Percentiles rank a stretch among this genome's conserved stretches.
phyloP scores from a whole-genome alignment of 2,113 vertebrate genomes.

The Ctenodactylus gundi region DNA sequence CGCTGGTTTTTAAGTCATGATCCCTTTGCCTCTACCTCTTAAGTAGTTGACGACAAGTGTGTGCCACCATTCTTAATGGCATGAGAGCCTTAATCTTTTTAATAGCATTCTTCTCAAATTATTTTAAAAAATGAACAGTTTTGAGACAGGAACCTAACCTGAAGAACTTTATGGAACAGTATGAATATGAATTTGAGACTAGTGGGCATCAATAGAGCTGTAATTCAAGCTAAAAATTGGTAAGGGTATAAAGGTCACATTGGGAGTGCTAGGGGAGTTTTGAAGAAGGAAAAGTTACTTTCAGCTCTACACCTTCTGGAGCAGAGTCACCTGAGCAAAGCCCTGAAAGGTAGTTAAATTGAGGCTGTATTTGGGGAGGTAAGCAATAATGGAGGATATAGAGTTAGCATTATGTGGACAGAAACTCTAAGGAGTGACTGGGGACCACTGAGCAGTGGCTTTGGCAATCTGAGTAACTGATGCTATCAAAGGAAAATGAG shows the following conservation, averaged over 20 bases:
- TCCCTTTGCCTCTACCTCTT: not conserved
- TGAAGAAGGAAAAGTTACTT: not conserved
- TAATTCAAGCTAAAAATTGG: not conserved
- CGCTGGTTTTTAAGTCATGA: too few species aligned
- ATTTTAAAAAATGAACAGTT: not conserved
- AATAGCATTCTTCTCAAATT: not conserved
- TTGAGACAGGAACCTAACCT: not conserved
- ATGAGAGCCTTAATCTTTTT: not conserved
- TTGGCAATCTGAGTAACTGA: not conserved
- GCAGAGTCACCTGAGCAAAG: not conserved
- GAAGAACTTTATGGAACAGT: not conserved
- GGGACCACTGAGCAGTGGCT: not conserved
- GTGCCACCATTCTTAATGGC: not conserved
- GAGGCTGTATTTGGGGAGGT: not conserved
- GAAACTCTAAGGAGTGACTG: not conserved
- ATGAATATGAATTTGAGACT: not conserved
- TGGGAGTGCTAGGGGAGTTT: not conserved
- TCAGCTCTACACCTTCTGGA: not conserved
- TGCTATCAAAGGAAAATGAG: not conserved
- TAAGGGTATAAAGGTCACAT: not conserved
- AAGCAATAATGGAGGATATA: not conserved
- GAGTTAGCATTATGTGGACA: not conserved
- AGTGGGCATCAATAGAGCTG: not conserved
- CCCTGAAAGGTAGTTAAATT: not conserved
- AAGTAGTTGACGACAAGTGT: not conserved